Base-by-base conservation (phyloP, 2,888 invertebrate species). In the Macaria notata region DNA sequence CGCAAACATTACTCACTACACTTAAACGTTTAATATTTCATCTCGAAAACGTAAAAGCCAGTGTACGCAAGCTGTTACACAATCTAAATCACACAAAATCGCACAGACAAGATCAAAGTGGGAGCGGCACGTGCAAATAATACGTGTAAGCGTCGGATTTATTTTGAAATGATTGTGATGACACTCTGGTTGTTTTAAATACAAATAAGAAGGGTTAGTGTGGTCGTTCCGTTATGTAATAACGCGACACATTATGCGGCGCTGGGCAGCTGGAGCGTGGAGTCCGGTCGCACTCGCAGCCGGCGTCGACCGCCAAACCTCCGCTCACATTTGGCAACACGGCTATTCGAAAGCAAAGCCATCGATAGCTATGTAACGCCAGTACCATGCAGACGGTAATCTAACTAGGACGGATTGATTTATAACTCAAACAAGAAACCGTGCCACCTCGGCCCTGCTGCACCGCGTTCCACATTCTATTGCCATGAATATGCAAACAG, bases 391-490 rank as follows among this genome's bases (percentile, higher is more conserved):
- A 81, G 78, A 83, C 79, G 73, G 77, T 85, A 83, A 86, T 88
- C 84, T 85, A 88, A 83, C 86, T 84, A 76, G 86, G 83, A 83
- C 87, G 81, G 78, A 86, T 84, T 86, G 84, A 88, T 86, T 90
- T 87, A 88, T 81, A 85, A 80, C 79, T 83, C 75, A 78, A 86
- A 84, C 83, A 82, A 86, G 85, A 87, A 88, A 87, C 86, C 83
- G 83, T 87, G 86, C 84, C 87, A 84, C 86, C 86, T 86, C 87
- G 83, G 86, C 82, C 84, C 83, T 84, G 80, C 73, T 79, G 77
- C 80, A 80, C 74, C 75, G 78, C 75, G 84, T 77, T 81, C 83
- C 73, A 84, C 83, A 84, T 85, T 85, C 80, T 83, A 82, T 80
- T 77, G 74, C 78, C 77, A 85, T 85, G 81, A 88, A 87, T 88